phyloP scores from a whole-genome alignment of 2,888 invertebrate species.

The Copidosoma aretas region DNA sequence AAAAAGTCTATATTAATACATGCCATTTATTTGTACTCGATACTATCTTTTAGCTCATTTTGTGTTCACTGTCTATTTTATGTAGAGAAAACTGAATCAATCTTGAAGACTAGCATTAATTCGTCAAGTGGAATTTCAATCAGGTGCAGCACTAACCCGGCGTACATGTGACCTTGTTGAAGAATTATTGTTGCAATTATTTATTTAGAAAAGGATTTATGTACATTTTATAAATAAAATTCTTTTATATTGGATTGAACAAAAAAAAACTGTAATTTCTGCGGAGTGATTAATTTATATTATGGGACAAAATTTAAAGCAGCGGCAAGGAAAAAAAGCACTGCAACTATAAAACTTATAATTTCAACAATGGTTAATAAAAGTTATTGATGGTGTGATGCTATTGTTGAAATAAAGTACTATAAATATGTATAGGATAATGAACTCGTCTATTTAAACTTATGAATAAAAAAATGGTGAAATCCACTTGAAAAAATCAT shows the following conservation, averaged over 20 bases:
- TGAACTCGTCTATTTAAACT: slow-evolving; percentile 21
- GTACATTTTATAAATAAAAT: slow-evolving; percentile 40
- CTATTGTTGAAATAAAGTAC: slow-evolving; percentile 23
- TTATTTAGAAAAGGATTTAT: slow-evolving; percentile 38
- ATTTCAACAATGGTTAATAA: too few relatives aligned
- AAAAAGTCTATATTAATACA: not conserved
- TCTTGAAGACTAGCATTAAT: not conserved
- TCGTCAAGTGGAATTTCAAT: slow-evolving; percentile 14
- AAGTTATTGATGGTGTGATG: slow-evolving; percentile 25
- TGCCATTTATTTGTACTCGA: slow-evolving; percentile 44
- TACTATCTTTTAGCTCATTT: slow-evolving; percentile 47
- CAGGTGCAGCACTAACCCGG: slow-evolving; percentile 29
- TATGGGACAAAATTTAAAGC: not conserved
- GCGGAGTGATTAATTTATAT: slow-evolving; percentile 1
- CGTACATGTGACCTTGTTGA: slow-evolving; percentile 32
- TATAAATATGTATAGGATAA: slow-evolving; percentile 35
- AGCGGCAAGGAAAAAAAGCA: slow-evolving; percentile 14
- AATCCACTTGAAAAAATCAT: slow-evolving; percentile 22
- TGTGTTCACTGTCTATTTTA: slow-evolving; percentile 27
- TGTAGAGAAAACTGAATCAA: not conserved
- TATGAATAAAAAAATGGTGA: slow-evolving; percentile 23
- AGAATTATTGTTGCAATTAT: slow-evolving; percentile 14
- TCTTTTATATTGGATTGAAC: slow-evolving; percentile 26
- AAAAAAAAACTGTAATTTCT: too few relatives aligned
- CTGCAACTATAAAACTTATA: slow-evolving; percentile 6